Evolutionary conservation across 1,140 invertebrate genomes (phyloP).

Genomic region (Zaprionus vittiger): DNA sequence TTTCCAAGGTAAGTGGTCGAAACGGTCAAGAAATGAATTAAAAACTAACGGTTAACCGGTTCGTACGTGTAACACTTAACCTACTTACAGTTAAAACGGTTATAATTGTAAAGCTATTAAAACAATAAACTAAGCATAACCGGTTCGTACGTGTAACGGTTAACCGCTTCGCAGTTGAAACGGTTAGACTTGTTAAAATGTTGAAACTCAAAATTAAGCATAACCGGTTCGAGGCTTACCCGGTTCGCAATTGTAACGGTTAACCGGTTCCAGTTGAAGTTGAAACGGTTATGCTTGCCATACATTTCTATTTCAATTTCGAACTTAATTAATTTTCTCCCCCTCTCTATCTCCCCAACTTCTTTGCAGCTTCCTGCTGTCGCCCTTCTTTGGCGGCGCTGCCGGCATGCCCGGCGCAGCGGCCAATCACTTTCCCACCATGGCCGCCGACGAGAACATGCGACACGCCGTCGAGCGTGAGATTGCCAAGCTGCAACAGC

Average conservation of each 20-base stretch:
- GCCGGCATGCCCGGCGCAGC: constrained; percentile 86
- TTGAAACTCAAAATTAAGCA: no score
- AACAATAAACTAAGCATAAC: not conserved
- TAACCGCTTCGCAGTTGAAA: not conserved
- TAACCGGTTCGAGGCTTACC: not conserved
- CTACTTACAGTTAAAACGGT: not conserved
- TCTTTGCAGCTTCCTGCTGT: constrained; percentile 89
- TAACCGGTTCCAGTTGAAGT: no score
- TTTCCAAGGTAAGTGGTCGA: constrained; percentile 88
- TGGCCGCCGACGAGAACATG: constrained; percentile 90
- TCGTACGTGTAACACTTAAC: not conserved
- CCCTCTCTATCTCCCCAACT: not conserved
- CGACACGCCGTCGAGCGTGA: constrained; percentile 95
- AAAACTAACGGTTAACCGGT: not conserved
- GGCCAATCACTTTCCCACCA: constrained; percentile 85
- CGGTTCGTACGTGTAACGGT: not conserved
- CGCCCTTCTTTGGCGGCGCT: constrained; percentile 90
- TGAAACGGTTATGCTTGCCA: not conserved
- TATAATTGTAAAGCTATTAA: not conserved
- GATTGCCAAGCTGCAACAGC: constrained; percentile 92
- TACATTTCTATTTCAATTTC: not conserved
- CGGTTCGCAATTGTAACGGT: not conserved
- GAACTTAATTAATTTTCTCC: not conserved
- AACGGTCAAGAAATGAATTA: no score
- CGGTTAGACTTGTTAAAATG: not conserved